phyloP scores from a whole-genome alignment of 2,797 vertebrate genomes.

The Loris lydekkerianus region DNA sequence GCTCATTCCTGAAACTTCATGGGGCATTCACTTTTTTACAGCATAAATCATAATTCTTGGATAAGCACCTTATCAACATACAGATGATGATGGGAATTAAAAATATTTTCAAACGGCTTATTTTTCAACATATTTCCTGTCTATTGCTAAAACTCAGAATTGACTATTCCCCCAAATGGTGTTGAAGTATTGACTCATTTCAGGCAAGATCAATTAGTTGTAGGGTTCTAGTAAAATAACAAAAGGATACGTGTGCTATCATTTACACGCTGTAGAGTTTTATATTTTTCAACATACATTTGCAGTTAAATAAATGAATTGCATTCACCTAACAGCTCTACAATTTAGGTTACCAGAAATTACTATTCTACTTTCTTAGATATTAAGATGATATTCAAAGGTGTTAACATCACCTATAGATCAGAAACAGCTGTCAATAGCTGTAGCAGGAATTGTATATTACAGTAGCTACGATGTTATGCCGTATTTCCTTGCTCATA shows the following conservation, averaged over 20 bases:
- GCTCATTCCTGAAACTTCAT: not conserved
- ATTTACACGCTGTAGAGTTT: not conserved
- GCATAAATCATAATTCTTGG: not conserved
- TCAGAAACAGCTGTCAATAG: not conserved
- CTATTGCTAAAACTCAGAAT: not conserved
- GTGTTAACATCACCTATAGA: not conserved
- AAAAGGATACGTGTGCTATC: not conserved
- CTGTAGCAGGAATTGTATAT: not conserved
- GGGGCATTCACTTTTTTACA: not conserved
- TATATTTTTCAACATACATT: constrained; percentile 8
- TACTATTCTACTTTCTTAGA: not conserved
- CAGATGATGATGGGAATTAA: not conserved
- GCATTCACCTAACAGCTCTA: not conserved
- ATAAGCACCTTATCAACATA: not conserved
- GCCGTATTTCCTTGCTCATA: not conserved
- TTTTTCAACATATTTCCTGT: not conserved
- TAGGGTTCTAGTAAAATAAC: not conserved
- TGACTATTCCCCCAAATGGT: not conserved
- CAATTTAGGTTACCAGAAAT: not conserved
- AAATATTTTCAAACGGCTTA: not conserved
- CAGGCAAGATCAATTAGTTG: not conserved
- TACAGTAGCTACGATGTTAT: not conserved
- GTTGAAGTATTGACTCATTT: not conserved
- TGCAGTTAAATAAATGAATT: not conserved
- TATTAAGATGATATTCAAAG: not conserved